A percentile compares a stretch with the other conserved stretches of the same genome.
Conservation (phyloP, 2,888 invertebrate genomes). For the Anorthoa munda region DNA sequence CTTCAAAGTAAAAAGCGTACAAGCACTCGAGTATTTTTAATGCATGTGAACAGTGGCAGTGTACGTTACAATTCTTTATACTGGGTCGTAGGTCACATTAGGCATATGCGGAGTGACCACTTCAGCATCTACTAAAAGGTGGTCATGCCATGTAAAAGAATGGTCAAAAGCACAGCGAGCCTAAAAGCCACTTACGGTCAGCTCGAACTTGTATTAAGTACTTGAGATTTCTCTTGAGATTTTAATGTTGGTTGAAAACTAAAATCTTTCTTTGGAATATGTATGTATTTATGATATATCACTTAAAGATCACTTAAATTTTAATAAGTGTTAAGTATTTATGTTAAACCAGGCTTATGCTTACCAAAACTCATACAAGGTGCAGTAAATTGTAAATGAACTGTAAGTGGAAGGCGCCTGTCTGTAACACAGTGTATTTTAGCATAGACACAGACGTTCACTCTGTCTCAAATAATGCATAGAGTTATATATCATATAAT, state of each 20-base stretch:
- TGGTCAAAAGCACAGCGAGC: neutral
- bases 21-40: neutral
- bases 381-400: too few species aligned
- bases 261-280: neutral
- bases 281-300: neutral
- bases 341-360: too few species aligned
- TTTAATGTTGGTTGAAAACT: neutral
- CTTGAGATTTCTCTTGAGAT: slow-evolving; percentile 14
- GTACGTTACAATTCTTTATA: neutral
- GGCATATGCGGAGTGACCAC: slow-evolving; percentile 20
- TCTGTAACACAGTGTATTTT: too few species aligned
- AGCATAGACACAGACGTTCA: too few species aligned
- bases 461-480: too few species aligned
- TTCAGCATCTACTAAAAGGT: slow-evolving; percentile 7
- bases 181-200: slow-evolving; percentile 28
- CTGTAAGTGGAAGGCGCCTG: too few species aligned
- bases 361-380: too few species aligned
- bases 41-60: neutral
- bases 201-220: slow-evolving; percentile 18
- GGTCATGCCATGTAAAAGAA: slow-evolving; percentile 9
- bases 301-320: too few species aligned
- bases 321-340: too few species aligned
- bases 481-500: too few species aligned
- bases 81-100: slow-evolving; percentile 5
- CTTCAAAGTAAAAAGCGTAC: neutral